A percentile compares a stretch with the other conserved stretches of the same genome.
phyloP scores from a whole-genome alignment of 2,113 vertebrate species.

The Charina bottae region DNA sequence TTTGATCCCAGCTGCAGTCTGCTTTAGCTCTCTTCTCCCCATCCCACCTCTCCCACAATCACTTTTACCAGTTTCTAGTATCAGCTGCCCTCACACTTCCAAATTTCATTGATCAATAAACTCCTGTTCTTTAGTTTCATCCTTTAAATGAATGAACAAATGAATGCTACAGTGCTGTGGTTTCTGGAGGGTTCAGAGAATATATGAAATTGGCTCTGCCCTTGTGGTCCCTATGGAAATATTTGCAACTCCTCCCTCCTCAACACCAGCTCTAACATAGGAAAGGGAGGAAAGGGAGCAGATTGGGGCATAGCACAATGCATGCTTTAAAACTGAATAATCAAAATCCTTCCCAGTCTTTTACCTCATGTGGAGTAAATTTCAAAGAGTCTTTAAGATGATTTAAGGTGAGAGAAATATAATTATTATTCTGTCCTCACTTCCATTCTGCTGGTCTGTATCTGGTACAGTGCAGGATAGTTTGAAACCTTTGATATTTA shows the following conservation, averaged over 20 bases:
- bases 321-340: neutral
- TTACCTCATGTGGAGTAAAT: neutral
- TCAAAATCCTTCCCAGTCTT: neutral
- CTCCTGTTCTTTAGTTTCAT: neutral
- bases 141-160: neutral
- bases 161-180: neutral
- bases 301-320: neutral
- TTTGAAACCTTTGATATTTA: neutral
- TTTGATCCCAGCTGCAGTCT: neutral
- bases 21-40: neutral
- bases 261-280: neutral
- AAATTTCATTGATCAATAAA: neutral
- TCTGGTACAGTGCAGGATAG: neutral
- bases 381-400: neutral
- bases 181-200: neutral
- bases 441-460: neutral
- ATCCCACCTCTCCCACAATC: neutral
- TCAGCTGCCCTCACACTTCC: neutral
- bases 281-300: neutral
- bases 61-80: neutral
- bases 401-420: neutral
- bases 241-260: neutral
- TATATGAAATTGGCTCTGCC: neutral
- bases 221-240: neutral
- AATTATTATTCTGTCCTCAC: neutral